Evolutionary conservation across 2,797 vertebrate genomes (phyloP), one percentile per base, ranked within the genome.

Genomic region (Poeciliopsis gracilis): DNA sequence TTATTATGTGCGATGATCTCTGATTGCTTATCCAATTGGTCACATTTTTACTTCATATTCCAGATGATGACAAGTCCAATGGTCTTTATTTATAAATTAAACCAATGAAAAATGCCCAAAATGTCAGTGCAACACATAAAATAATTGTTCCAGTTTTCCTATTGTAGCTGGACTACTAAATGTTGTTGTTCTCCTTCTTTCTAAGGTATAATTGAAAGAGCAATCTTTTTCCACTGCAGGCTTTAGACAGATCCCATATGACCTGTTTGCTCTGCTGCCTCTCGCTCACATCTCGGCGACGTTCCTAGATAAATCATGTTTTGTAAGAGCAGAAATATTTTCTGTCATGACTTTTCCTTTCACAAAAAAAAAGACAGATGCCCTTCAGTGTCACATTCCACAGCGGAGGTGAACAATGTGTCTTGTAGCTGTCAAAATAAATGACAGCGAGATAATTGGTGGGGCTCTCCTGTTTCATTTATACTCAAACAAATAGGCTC

Each of bases 291-390:
- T 91, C 87, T 91, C 72, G 43, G 84, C 91, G 90, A 91, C 85
- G 77, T 90, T 92, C 87, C 73, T 84, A 88, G 90, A 95, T 94
- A 95, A 95, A 95, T 95, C 93, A 94, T 85, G 90, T 91, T 90
- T 91, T 92, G 87, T 84, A 90, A 87, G 82, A 91, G 93, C 84
- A 87, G 88, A 91, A 94, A 92, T 89, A 87, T 90, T 93, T 93
- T 93, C 79, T 90, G 87, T 91, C 89, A 82, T 55, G 82, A 82
- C 87, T 87, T 93, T 94, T 92, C 88, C 89, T 93, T 92, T 88
- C 73, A 84, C 84, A 88, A 90, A 93, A 90, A 93, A 93, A 59
- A 91, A 91, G 93, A 94, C 90, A 83, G 88, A 94, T 94, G 91
- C 90, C 92, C 91, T 90, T 94, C 90, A 87, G 89, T 90, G 93